Percentiles rank a stretch among this genome's conserved stretches.
phyloP scores from a whole-genome alignment of 92 coral and sea anemone genomes.

The Bergia sp. region DNA sequence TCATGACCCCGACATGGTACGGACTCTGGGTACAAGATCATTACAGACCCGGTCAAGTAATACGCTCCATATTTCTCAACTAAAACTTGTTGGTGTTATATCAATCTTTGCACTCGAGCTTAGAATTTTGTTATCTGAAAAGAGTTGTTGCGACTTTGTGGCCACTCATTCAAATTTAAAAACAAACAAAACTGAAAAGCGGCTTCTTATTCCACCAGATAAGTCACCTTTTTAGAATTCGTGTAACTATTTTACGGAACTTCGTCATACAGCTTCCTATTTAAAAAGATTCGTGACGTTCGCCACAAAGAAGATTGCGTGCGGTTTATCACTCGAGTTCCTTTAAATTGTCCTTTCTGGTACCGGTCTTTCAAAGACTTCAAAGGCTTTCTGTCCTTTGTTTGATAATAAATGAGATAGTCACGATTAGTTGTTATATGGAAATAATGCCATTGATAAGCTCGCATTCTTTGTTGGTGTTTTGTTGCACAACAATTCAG shows the following conservation, averaged over 20 bases:
- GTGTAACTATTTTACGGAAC: constrained; percentile 12
- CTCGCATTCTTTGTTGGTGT: no score
- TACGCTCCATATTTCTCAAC: neutral
- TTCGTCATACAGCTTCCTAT: constrained; percentile 13
- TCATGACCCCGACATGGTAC: neutral
- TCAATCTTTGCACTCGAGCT: neutral
- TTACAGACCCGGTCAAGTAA: neutral
- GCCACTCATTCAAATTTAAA: neutral
- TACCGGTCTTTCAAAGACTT: constrained; percentile 28
- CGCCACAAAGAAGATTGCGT: neutral
- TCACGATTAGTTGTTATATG: constrained; percentile 13
- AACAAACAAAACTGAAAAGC: neutral
- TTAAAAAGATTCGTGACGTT: neutral
- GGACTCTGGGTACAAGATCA: neutral
- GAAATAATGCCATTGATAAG: no score
- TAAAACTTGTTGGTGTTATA: neutral
- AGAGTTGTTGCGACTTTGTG: neutral
- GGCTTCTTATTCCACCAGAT: neutral
- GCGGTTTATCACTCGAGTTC: neutral
- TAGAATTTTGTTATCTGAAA: neutral
- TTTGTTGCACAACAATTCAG: no score
- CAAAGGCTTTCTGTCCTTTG: constrained; percentile 2
- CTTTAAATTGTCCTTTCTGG: neutral
- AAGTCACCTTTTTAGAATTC: neutral
- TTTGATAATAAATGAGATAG: constrained; percentile 4